A percentile compares a stretch with the other conserved stretches of the same genome.
These are phyloP conservation scores for Agriopis aurantiaria DNA, from an alignment of 2,888 invertebrate genomes.

Conservation along the genomic window DNA sequence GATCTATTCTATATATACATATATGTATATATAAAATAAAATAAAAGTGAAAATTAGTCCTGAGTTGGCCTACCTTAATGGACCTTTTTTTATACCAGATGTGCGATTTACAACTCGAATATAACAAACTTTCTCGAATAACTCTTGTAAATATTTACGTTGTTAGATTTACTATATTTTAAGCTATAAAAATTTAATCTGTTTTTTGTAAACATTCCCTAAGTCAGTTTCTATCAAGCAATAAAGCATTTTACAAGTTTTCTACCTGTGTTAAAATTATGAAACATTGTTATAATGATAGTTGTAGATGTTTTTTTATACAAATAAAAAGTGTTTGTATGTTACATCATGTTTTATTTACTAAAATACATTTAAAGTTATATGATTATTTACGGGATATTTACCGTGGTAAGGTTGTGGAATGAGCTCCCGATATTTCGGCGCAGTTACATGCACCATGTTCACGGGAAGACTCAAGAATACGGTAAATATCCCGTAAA, in stretches of 20 bases:
- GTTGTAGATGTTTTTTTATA: slow-evolving; percentile 52
- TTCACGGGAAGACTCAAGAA: too few species aligned
- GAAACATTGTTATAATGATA: slow-evolving; percentile 40
- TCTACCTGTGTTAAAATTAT: slow-evolving; percentile 30
- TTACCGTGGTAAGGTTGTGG: too few species aligned
- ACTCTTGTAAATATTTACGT: slow-evolving; percentile 32
- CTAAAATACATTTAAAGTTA: slow-evolving; percentile 6
- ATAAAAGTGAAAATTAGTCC: too few species aligned
- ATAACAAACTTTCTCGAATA: slow-evolving; percentile 22
- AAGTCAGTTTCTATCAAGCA: slow-evolving; percentile 27
- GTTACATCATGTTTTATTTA: slow-evolving; percentile 46
- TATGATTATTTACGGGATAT: too few species aligned
- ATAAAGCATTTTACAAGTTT: slow-evolving; percentile 24
- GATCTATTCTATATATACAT: too few species aligned
- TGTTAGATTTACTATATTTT: slow-evolving; percentile 15
- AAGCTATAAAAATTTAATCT: slow-evolving; percentile 12
- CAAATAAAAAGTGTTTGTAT: slow-evolving; percentile 59
- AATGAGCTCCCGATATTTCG: too few species aligned
- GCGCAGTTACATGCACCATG: too few species aligned
- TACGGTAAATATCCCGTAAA: too few species aligned
- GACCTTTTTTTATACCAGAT: not conserved
- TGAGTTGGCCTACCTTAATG: not conserved
- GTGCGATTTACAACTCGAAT: slow-evolving; percentile 32
- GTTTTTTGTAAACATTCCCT: slow-evolving; percentile 23
- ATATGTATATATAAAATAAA: too few species aligned